These are phyloP conservation scores for Streptopelia turtur DNA, from an alignment of 2,797 vertebrate genomes.

Conservation along the genomic window DNA sequence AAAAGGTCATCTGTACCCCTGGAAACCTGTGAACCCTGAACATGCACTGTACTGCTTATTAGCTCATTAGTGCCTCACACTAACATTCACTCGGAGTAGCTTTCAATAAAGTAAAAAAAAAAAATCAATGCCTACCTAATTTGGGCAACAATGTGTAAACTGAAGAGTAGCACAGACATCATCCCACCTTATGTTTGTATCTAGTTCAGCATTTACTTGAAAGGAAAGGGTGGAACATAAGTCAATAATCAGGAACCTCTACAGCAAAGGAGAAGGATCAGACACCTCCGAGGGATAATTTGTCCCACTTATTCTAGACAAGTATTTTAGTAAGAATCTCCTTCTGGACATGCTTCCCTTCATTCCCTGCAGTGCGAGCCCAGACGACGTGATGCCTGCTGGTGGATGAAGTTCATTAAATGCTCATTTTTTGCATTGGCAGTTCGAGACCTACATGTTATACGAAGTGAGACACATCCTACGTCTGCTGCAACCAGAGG, in stretches of 20 bases:
- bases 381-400: not conserved
- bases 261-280: not conserved
- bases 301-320: constrained; percentile 37
- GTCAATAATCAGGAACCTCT: not conserved
- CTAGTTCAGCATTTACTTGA: not conserved
- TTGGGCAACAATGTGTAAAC: not conserved
- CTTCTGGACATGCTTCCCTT: constrained; percentile 7
- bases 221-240: not conserved
- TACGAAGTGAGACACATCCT: not conserved
- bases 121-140: not conserved
- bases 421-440: not conserved
- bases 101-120: not conserved
- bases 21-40: not conserved
- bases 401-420: constrained; percentile 13
- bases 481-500: not conserved
- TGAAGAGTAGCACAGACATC: not conserved
- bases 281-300: constrained; percentile 6
- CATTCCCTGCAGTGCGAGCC: not conserved
- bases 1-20: not conserved
- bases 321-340: not conserved
- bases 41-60: not conserved
- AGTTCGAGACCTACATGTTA: constrained; percentile 30
- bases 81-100: not conserved
- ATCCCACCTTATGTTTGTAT: not conserved
- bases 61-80: not conserved